Percentiles rank a stretch among this genome's conserved stretches.
phyloP scores from a whole-genome alignment of 2,113 vertebrate species.

The Pangasianodon hypophthalmus region DNA sequence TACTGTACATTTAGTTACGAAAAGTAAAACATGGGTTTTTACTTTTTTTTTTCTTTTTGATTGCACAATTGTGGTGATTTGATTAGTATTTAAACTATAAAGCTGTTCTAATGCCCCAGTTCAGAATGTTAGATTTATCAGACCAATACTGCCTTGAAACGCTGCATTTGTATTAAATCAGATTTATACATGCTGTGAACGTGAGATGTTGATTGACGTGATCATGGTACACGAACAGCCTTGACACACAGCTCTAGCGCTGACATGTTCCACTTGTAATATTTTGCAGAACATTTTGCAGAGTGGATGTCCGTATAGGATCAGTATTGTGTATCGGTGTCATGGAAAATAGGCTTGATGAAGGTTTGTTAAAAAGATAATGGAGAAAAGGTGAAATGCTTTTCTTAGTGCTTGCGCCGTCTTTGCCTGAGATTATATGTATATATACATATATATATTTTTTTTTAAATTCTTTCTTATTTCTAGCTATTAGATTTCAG shows the following conservation, averaged over 20 bases:
- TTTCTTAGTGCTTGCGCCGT: neutral
- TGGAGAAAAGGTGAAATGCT: neutral
- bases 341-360: neutral
- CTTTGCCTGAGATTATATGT: neutral
- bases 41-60: too few relatives aligned
- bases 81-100: neutral
- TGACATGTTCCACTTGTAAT: neutral
- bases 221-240: neutral
- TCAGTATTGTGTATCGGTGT: too few relatives aligned
- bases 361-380: neutral
- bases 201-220: neutral
- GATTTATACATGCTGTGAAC: neutral
- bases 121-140: neutral
- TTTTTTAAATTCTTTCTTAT: too few relatives aligned
- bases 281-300: neutral
- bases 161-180: neutral
- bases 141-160: neutral
- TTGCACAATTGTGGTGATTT: too few relatives aligned
- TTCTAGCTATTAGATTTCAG: neutral
- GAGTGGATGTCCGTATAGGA: neutral
- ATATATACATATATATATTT: too few relatives aligned
- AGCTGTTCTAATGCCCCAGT: neutral
- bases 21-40: too few relatives aligned
- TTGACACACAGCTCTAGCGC: neutral
- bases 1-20: too few relatives aligned